Evolutionary conservation across 2,888 invertebrate genomes (phyloP).

Genomic region (Myopa testacea): DNA sequence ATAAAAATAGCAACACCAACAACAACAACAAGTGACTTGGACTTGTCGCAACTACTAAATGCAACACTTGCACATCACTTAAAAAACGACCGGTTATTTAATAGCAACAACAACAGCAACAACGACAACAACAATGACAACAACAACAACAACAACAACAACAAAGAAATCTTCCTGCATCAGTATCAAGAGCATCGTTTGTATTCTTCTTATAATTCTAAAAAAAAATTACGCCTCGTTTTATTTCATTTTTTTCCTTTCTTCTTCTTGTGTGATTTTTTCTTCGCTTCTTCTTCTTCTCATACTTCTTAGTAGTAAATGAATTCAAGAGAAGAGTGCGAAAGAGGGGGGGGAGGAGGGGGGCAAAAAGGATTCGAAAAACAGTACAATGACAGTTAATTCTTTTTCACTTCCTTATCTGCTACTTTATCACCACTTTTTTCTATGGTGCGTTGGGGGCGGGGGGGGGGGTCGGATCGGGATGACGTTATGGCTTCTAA

Average conservation of each 20-base stretch:
- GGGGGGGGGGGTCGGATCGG: no score
- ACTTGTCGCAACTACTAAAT: slow-evolving; percentile 5
- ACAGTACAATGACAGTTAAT: no score
- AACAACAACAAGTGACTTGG: neutral
- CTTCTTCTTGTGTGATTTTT: neutral
- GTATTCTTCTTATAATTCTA: neutral
- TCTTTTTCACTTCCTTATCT: neutral
- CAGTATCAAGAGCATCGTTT: no score
- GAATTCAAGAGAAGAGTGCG: neutral
- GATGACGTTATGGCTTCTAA: no score
- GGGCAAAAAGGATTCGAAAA: neutral
- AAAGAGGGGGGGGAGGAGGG: neutral
- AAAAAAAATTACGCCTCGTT: neutral
- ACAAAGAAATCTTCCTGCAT: neutral
- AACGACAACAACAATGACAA: neutral
- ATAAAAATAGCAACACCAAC: neutral
- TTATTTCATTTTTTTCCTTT: neutral
- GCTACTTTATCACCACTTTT: neutral
- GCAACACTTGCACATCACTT: neutral
- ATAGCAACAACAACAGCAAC: neutral
- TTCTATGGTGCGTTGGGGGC: no score
- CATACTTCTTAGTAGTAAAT: neutral
- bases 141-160: neutral
- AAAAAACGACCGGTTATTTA: neutral
- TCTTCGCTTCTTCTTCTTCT: neutral